Evolutionary conservation across 2,797 vertebrate species (phyloP).

Genomic region (Chlorospingus flavigularis): DNA sequence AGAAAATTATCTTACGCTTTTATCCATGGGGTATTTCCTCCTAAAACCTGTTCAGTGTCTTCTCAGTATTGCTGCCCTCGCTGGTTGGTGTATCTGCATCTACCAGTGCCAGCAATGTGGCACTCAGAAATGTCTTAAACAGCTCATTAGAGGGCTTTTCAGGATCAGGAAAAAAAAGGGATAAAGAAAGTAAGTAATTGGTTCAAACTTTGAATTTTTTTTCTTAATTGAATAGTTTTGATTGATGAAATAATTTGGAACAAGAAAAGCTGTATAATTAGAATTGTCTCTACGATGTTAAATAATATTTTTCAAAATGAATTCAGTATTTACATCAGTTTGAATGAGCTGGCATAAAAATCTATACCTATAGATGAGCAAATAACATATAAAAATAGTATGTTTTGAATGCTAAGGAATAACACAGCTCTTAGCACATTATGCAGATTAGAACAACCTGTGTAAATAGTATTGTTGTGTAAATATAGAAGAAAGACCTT

Average conservation of each 20-base stretch:
- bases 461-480: neutral
- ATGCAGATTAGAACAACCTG: neutral
- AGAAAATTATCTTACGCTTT: neutral
- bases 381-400: neutral
- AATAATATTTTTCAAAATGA: accelerated
- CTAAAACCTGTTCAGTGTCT: neutral
- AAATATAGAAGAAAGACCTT: neutral
- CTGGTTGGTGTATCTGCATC: neutral
- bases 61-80: neutral
- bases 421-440: neutral
- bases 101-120: neutral
- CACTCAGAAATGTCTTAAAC: neutral
- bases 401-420: neutral
- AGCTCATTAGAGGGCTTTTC: neutral
- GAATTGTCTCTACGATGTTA: neutral
- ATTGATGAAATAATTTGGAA: neutral
- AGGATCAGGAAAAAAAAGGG: neutral
- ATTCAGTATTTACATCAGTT: neutral
- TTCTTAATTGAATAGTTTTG: neutral
- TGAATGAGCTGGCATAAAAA: neutral
- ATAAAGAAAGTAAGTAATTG: neutral
- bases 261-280: neutral
- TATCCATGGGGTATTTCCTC: neutral
- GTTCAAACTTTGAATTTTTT: neutral
- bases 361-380: neutral